Conservation (phyloP, 2,888 invertebrate species). For the Tenthredo scrophulariae region DNA sequence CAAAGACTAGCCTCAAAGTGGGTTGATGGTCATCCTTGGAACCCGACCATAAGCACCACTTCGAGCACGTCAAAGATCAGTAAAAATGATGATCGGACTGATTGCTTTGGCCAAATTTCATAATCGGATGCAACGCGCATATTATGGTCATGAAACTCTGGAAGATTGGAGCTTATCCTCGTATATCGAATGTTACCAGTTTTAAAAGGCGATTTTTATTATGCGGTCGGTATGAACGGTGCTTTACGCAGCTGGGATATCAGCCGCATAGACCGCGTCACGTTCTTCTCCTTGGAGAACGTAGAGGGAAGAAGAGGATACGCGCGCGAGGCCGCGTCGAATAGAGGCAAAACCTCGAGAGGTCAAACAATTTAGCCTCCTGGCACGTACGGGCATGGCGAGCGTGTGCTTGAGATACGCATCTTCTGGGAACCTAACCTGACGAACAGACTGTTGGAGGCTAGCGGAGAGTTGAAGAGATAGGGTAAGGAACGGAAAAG, state of each 20-base stretch:
- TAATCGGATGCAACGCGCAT: background rate
- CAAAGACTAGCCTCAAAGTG: background rate
- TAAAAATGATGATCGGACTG: background rate
- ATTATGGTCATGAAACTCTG: background rate
- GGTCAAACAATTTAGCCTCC: slow-evolving; percentile 68
- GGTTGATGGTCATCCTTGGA: background rate
- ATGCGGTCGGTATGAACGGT: slow-evolving; percentile 3
- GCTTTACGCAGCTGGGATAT: background rate
- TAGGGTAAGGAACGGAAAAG: background rate
- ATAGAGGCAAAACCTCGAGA: slow-evolving; percentile 49
- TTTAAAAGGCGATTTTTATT: background rate
- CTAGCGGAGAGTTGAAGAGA: background rate
- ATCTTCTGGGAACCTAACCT: slow-evolving; percentile 58
- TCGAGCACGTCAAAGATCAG: background rate
- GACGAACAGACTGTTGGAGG: slow-evolving; percentile 49
- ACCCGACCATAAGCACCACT: background rate
- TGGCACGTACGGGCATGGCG: slow-evolving; percentile 64
- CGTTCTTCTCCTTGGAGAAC: slow-evolving; percentile 41
- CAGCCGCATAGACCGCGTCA: slow-evolving; percentile 34
- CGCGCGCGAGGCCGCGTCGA: slow-evolving; percentile 43
- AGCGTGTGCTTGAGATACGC: slow-evolving; percentile 55
- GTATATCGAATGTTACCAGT: background rate
- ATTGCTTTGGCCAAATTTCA: background rate
- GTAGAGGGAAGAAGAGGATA: background rate
- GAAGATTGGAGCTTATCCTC: background rate